Percentiles rank a stretch among this genome's conserved stretches.
phyloP scores from a whole-genome alignment of 2,888 invertebrate species.

The Chloroclystis v-ata region DNA sequence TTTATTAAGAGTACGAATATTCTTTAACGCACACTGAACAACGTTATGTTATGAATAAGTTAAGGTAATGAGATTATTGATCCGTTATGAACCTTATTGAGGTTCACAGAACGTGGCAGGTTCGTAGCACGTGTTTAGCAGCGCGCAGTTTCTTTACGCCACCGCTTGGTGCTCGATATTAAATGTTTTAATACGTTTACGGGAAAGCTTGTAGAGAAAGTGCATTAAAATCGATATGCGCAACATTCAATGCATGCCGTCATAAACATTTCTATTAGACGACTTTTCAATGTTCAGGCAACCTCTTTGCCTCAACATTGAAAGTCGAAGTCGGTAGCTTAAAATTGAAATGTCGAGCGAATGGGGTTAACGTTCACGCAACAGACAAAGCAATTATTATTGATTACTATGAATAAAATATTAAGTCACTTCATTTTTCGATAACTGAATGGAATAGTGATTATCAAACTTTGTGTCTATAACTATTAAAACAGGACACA shows the following conservation, averaged over 20 bases:
- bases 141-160: constrained; percentile 8
- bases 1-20: constrained; percentile 1
- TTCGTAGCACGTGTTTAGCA: constrained; percentile 14
- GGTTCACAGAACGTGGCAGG: constrained; percentile 11
- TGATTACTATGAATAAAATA: constrained; percentile 1
- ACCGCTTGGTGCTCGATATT: background rate
- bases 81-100: constrained; percentile 18
- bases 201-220: background rate
- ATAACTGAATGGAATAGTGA: background rate
- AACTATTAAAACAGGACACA: background rate
- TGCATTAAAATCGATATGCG: constrained; percentile 2
- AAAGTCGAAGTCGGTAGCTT: no score
- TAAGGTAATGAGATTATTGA: constrained; percentile 25
- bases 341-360: background rate
- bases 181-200: constrained; percentile 4
- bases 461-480: background rate
- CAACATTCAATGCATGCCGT: background rate
- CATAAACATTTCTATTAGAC: background rate
- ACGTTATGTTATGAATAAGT: constrained; percentile 21
- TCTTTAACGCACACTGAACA: constrained; percentile 1
- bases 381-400: background rate
- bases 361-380: background rate
- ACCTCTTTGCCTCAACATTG: no score
- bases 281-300: no score
- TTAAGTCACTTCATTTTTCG: background rate